Evolutionary conservation across 2,888 invertebrate genomes (phyloP), one percentile per base, ranked within the genome.

Genomic region (Erannis defoliaria): DNA sequence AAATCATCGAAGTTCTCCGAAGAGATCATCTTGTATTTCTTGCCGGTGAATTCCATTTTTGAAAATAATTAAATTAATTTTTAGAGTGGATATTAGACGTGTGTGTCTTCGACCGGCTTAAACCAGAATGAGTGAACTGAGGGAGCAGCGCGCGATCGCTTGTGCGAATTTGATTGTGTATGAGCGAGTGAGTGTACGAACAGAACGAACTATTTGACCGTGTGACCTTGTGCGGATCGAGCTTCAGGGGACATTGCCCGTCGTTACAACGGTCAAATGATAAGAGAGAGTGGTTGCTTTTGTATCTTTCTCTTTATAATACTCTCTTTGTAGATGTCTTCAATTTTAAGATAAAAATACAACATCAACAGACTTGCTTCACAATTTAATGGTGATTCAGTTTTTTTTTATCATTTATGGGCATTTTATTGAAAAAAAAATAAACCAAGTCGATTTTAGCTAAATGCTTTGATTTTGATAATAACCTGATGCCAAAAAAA

Each of bases 1-100:
- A 97, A 97, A 62, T 97, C 97, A 77, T 98, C 98, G 86, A 98
- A 98, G 83, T 97, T 97, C 70, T 97, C 97, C 76, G 96, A 96
- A 63, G 94, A 94, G 65, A 93, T 88, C 86, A 98, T 94, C 85
- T 97, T 97, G 94, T 96, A 98, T 85, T 96, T 96, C 90, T 96
- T 97, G 84, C 96, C 97, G 51, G 84, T 67, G 82, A 91, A 91
- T 67, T 89, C 92, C 92, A 93, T 93, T 84, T 85, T 90, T 68
- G 42, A 68, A 63, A 63, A 72, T 68, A 35, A 21, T 68, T 70
- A 26, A 66, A 75, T 68, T 64, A 70, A 71, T 66, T 71, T 62
- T 49, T 43, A 48, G 55, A 66, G 60, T 46, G 8, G 26, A 1
- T 6, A 64, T 43, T 58, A 59, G 67, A 71, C 76, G 45, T 43